phyloP scores from a whole-genome alignment of 1,140 invertebrate genomes.

The Drosophila tani region DNA sequence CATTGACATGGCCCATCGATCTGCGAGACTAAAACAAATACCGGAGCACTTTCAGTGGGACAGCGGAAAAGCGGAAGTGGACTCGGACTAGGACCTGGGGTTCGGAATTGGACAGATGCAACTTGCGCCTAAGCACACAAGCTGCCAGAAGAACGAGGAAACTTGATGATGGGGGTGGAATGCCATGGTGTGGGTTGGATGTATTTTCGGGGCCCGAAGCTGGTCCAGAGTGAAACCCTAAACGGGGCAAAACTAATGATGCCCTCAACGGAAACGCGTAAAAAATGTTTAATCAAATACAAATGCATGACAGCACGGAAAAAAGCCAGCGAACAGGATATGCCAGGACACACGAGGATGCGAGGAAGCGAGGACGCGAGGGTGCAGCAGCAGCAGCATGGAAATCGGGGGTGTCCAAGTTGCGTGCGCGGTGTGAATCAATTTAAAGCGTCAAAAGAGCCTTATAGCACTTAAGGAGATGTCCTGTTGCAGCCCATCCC shows the following conservation, averaged over 20 bases:
- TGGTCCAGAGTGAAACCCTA: conserved; percentile 66
- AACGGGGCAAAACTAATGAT: conserved; percentile 67
- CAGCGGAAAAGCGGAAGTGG: conserved; percentile 31
- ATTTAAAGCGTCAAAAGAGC: conserved; percentile 80
- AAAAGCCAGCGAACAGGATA: conserved; percentile 53
- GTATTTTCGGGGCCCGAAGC: conserved; percentile 6
- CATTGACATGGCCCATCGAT: conserved; percentile 81
- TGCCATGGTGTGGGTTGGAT: conserved; percentile 20
- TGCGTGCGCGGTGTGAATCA: conserved; percentile 78
- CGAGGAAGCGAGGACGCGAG: conserved; percentile 35
- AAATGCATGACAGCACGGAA: conserved; percentile 78
- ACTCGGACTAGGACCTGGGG: conserved; percentile 5
- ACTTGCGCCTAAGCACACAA: conserved; percentile 37
- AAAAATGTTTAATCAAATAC: conserved; percentile 83
- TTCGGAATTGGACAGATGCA: conserved; percentile 44
- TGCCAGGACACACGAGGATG: conserved; percentile 22
- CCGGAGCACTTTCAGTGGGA: conserved; percentile 40
- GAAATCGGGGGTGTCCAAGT: conserved; percentile 20
- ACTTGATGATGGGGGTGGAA: conserved; percentile 30
- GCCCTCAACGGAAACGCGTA: conserved; percentile 74
- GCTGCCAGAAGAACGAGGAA: conserved; percentile 13
- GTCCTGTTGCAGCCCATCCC: conserved; percentile 60
- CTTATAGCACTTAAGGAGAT: conserved; percentile 65
- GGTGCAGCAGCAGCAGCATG: conserved; percentile 36
- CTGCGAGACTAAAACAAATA: conserved; percentile 51